phyloP scores from a whole-genome alignment of 2,113 vertebrate species.

The Xyliphius kryptos region DNA sequence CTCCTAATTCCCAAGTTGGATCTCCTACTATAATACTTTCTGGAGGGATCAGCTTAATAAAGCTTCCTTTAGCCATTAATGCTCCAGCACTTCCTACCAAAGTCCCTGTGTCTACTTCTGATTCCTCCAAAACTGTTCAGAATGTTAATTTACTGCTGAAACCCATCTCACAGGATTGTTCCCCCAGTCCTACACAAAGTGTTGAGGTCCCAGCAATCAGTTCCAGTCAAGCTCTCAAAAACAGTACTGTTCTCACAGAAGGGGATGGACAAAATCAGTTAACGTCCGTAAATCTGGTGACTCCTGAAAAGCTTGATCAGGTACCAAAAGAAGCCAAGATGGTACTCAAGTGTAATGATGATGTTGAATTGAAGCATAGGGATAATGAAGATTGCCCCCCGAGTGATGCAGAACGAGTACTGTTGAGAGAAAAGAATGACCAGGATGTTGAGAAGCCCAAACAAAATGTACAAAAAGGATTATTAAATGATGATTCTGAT shows the following conservation, averaged over 20 bases:
- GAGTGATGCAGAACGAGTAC: slow-evolving; percentile 15
- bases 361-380: not conserved
- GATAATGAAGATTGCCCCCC: slow-evolving; percentile 17
- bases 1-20: slow-evolving; percentile 48
- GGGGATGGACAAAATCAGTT: not conserved
- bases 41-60: slow-evolving; percentile 79
- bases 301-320: not conserved
- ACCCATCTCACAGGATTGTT: not conserved
- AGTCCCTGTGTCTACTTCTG: not conserved
- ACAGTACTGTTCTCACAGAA: not conserved
- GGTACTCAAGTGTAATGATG: not conserved
- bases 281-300: not conserved
- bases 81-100: not conserved
- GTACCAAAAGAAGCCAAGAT: slow-evolving; percentile 9
- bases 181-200: not conserved
- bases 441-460: not conserved
- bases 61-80: not conserved
- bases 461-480: no score
- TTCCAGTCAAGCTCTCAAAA: not conserved
- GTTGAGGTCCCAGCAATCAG: not conserved
- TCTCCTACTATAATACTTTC: slow-evolving; percentile 65
- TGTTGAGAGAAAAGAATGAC: slow-evolving; percentile 11
- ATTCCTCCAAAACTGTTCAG: not conserved
- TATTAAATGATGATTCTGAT: no score
- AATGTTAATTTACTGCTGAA: not conserved